phyloP scores from a whole-genome alignment of 2,888 invertebrate species.

The Macaria notata region DNA sequence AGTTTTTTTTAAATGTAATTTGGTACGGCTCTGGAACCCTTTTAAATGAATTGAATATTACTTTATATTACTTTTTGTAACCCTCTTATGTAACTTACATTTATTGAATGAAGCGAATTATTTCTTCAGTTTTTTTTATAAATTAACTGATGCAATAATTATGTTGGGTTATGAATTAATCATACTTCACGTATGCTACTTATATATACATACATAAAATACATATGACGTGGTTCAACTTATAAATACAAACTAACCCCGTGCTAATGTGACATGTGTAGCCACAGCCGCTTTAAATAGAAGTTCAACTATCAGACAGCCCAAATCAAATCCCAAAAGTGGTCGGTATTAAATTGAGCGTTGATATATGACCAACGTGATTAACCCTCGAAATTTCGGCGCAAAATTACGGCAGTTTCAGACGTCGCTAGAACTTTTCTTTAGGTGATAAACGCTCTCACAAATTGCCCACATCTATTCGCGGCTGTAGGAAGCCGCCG shows the following conservation, averaged over 20 bases:
- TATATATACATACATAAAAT: too few species aligned
- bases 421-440: constrained; percentile 76
- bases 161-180: too few species aligned
- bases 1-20: too few species aligned
- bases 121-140: too few species aligned
- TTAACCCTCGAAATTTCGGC: constrained; percentile 69
- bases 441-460: constrained; percentile 77
- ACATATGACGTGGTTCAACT: too few species aligned
- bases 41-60: too few species aligned
- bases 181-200: too few species aligned
- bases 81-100: too few species aligned
- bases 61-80: too few species aligned
- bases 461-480: constrained; percentile 77
- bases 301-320: constrained; percentile 37
- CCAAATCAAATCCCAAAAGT: constrained; percentile 53
- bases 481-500: constrained; percentile 62
- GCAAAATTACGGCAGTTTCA: constrained; percentile 70
- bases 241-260: not conserved
- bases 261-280: not conserved
- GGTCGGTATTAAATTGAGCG: constrained; percentile 67
- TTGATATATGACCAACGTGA: constrained; percentile 66
- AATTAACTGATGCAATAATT: too few species aligned
- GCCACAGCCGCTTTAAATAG: constrained; percentile 22
- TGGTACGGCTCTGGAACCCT: too few species aligned
- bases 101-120: too few species aligned